These are phyloP conservation scores for Carassius gibelio DNA, from an alignment of 2,113 vertebrate species.

Conservation along the genomic window DNA sequence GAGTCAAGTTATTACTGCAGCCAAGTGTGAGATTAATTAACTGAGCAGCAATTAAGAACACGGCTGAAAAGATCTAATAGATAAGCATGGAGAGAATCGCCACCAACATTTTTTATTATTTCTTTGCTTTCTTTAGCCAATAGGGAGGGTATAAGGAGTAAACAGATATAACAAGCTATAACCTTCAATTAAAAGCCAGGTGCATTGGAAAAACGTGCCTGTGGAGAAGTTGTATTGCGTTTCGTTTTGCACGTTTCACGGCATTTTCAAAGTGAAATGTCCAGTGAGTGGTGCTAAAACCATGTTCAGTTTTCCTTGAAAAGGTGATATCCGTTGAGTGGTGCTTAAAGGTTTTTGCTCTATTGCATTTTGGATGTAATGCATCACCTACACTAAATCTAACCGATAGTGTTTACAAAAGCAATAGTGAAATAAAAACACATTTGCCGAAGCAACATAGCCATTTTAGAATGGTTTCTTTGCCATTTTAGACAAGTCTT, in stretches of 20 bases:
- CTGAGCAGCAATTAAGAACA: conserved; percentile 70
- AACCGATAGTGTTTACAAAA: not conserved
- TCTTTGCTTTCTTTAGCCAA: not conserved
- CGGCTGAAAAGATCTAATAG: conserved; percentile 59
- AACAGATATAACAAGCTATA: not conserved
- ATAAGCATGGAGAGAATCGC: conserved; percentile 49
- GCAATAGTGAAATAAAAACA: not conserved
- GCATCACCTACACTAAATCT: not conserved
- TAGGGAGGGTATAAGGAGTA: not conserved
- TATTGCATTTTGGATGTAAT: too few species aligned
- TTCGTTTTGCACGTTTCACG: not conserved
- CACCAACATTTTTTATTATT: conserved; percentile 30
- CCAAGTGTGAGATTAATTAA: conserved; percentile 78
- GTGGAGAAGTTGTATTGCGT: not conserved
- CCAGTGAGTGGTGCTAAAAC: not conserved
- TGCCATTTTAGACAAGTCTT: not conserved
- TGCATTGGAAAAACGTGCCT: not conserved
- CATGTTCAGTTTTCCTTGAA: not conserved
- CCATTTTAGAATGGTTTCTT: not conserved
- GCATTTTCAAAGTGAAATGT: not conserved
- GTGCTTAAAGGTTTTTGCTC: too few species aligned
- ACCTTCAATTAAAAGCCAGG: not conserved
- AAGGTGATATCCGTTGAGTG: too few species aligned
- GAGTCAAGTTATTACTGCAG: conserved; percentile 74
- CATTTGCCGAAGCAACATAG: too few species aligned